These are phyloP conservation scores for Tetragnatha montana DNA, from an alignment of 2,888 invertebrate genomes.

Conservation along the genomic window DNA sequence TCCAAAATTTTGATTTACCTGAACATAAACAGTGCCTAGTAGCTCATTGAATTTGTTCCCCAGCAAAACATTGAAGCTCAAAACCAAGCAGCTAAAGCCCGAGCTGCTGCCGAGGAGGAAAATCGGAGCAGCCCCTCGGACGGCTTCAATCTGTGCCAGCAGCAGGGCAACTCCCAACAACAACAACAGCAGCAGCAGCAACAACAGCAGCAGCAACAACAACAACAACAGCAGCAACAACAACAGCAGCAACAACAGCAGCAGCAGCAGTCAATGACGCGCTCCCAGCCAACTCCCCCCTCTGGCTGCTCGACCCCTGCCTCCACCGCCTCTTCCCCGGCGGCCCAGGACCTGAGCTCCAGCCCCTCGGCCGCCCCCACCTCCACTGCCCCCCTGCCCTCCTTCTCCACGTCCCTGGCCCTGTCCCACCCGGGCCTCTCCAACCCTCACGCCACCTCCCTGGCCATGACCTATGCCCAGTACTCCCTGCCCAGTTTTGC, in stretches of 20 bases:
- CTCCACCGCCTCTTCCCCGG: constrained; percentile 69
- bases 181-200: constrained; percentile 50
- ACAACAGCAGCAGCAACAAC: constrained; percentile 54
- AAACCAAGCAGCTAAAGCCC: constrained; percentile 62
- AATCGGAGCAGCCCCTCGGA: constrained; percentile 64
- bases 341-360: constrained; percentile 68
- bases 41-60: not conserved
- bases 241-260: constrained; percentile 57
- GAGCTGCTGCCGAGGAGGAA: constrained; percentile 66
- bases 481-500: constrained; percentile 72
- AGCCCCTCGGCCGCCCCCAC: constrained; percentile 56
- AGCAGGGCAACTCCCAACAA: constrained; percentile 41
- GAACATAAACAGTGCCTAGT: too few relatives aligned
- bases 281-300: constrained; percentile 68
- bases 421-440: constrained; percentile 69
- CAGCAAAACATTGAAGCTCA: constrained; percentile 69
- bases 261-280: constrained; percentile 59
- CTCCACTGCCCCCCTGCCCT: constrained; percentile 54
- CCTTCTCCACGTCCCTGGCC: constrained; percentile 64
- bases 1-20: too few relatives aligned
- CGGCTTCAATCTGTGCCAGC: constrained; percentile 52
- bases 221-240: constrained; percentile 62
- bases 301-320: constrained; percentile 70
- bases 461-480: constrained; percentile 71
- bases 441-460: constrained; percentile 68